A percentile compares a stretch with the other conserved stretches of the same genome.
Evolutionary conservation across 2,113 vertebrate species (phyloP).

Genomic region (Australoheros scitulus): DNA sequence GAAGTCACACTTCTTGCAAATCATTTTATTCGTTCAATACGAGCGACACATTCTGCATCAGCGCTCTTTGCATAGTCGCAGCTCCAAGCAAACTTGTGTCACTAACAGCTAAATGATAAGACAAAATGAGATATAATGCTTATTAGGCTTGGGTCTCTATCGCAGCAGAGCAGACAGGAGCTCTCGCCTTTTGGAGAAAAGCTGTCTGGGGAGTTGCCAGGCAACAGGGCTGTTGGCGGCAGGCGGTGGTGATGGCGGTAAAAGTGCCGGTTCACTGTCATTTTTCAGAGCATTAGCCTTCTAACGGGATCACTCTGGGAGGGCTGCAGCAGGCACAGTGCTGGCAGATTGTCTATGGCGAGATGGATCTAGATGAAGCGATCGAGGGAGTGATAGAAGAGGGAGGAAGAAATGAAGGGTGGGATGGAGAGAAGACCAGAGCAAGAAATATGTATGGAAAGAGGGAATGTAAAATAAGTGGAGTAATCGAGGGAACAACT

Average conservation of each 20-base stretch:
- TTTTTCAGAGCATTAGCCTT: slow-evolving; percentile 79
- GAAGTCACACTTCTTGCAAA: slow-evolving; percentile 44
- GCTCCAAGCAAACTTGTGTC: slow-evolving; percentile 64
- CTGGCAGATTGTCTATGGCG: slow-evolving; percentile 43
- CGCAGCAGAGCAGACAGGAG: slow-evolving; percentile 57
- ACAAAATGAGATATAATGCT: slow-evolving; percentile 69
- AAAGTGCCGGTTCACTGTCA: slow-evolving; percentile 68
- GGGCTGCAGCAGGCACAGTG: slow-evolving; percentile 53
- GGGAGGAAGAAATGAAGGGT: slow-evolving; percentile 8
- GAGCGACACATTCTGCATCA: slow-evolving; percentile 51
- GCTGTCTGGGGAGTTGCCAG: slow-evolving; percentile 77
- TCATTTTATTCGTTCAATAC: slow-evolving; percentile 44
- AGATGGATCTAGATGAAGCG: slow-evolving; percentile 37
- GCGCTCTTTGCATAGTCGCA: slow-evolving; percentile 38
- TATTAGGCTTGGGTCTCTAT: slow-evolving; percentile 63
- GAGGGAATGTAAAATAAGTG: slow-evolving; percentile 20
- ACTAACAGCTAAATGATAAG: slow-evolving; percentile 66
- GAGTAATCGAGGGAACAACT: neutral
- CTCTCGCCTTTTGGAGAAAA: slow-evolving; percentile 52
- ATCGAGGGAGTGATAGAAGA: slow-evolving; percentile 29
- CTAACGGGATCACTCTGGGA: slow-evolving; percentile 75
- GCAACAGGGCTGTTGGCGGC: slow-evolving; percentile 70
- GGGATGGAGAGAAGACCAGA: neutral
- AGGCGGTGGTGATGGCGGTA: slow-evolving; percentile 49
- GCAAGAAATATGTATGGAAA: slow-evolving; percentile 7